Conservation (phyloP, 1,140 invertebrate genomes). For the Danaus melanippus region DNA sequence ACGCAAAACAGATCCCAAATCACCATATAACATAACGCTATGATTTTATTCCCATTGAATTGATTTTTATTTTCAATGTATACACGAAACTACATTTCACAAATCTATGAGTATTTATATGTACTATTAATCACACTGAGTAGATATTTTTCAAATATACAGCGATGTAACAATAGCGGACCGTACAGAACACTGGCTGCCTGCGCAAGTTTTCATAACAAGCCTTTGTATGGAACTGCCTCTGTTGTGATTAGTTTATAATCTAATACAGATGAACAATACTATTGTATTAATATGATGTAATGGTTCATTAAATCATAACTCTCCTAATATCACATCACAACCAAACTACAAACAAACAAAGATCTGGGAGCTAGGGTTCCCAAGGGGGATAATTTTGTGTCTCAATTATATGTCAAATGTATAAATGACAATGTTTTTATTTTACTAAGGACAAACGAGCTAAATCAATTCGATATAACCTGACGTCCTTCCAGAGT, state of each 20-base stretch:
- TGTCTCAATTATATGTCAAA: conserved; percentile 8
- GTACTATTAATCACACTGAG: neutral
- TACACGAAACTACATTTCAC: conserved; percentile 2
- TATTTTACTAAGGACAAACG: conserved; percentile 16
- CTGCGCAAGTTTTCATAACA: conserved; percentile 29
- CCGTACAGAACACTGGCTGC: conserved; percentile 16
- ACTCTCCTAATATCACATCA: neutral
- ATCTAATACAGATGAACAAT: conserved; percentile 13
- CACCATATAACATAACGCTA: no score
- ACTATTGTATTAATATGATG: conserved; percentile 16
- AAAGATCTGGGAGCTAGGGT: neutral
- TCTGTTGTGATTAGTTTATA: conserved; percentile 21
- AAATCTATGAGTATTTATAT: conserved; percentile 6
- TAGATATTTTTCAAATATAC: conserved; percentile 7
- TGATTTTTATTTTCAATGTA: no score
- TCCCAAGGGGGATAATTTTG: conserved; percentile 1
- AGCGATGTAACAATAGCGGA: conserved; percentile 21
- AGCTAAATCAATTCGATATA: conserved; percentile 55
- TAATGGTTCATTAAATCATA: conserved; percentile 7
- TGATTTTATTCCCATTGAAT: no score
- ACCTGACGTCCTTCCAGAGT: conserved; percentile 41
- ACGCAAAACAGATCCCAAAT: neutral
- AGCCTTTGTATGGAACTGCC: conserved; percentile 15
- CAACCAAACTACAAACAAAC: neutral
- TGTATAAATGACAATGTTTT: neutral